These are phyloP conservation scores for Falco punctatus DNA, from an alignment of 2,113 vertebrate genomes.

Conservation along the genomic window DNA sequence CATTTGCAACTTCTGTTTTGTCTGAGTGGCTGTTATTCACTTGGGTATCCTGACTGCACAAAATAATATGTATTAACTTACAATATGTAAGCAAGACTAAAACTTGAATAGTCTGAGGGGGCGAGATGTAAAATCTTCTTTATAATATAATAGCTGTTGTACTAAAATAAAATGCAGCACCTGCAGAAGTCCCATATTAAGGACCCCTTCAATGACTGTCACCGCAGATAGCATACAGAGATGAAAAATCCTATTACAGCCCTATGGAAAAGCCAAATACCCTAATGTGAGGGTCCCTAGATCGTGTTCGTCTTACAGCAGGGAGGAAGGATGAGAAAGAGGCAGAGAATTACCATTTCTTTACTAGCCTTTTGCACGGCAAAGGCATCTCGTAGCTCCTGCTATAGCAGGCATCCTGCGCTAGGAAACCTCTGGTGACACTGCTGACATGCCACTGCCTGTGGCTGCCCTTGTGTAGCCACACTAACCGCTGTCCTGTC, in stretches of 20 bases:
- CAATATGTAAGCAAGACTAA: background rate
- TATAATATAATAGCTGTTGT: background rate
- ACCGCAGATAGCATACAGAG: background rate
- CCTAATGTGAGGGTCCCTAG: background rate
- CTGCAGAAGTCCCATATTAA: background rate
- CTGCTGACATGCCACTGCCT: background rate
- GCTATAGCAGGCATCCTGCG: background rate
- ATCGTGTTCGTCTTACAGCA: background rate
- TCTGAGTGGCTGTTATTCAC: background rate
- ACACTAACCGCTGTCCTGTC: background rate
- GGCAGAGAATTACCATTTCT: background rate
- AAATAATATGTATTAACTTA: background rate
- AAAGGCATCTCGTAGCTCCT: background rate
- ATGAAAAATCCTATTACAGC: background rate
- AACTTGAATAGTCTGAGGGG: background rate
- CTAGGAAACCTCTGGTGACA: background rate
- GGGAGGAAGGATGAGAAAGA: background rate
- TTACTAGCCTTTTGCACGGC: background rate
- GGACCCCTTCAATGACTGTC: background rate
- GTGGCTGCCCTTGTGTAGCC: background rate
- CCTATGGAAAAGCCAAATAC: background rate
- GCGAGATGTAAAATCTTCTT: background rate
- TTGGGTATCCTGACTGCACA: background rate
- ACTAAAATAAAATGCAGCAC: background rate
- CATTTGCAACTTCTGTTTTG: background rate